Evolutionary conservation across 2,888 invertebrate genomes (phyloP).

Genomic region (Drosophila phalerata): DNA sequence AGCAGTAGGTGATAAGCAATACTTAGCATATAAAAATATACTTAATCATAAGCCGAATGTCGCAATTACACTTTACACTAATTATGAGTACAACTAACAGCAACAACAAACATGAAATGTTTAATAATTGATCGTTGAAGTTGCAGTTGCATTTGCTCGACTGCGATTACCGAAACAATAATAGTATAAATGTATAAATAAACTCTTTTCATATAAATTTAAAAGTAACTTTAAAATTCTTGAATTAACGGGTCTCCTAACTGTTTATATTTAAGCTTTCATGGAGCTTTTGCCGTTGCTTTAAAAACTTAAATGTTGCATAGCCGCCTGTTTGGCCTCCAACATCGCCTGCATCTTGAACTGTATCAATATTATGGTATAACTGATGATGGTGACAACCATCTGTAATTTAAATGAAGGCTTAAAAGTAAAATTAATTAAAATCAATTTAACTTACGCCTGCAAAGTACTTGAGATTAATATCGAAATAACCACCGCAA

Average conservation of each 20-base stretch:
- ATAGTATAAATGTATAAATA: slow-evolving; percentile 63
- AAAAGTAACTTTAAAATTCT: slow-evolving; percentile 3
- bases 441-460: slow-evolving; percentile 57
- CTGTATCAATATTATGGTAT: slow-evolving; percentile 80
- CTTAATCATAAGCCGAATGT: slow-evolving; percentile 52
- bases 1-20: slow-evolving; percentile 74
- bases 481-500: slow-evolving; percentile 79
- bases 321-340: slow-evolving; percentile 1
- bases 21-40: slow-evolving; percentile 55
- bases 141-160: slow-evolving; percentile 32
- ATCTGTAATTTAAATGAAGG: slow-evolving; percentile 59
- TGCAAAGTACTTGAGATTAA: slow-evolving; percentile 79
- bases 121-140: slow-evolving; percentile 44
- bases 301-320: background rate
- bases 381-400: slow-evolving; percentile 73
- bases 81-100: slow-evolving; percentile 70
- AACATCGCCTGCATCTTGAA: slow-evolving; percentile 78
- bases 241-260: slow-evolving; percentile 9
- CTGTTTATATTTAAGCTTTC: slow-evolving; percentile 20
- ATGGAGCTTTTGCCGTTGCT: slow-evolving; percentile 17
- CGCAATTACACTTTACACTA: slow-evolving; percentile 64
- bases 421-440: background rate
- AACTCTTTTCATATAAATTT: slow-evolving; percentile 35
- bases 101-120: slow-evolving; percentile 66
- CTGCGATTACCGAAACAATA: slow-evolving; percentile 70